Base-by-base conservation (phyloP, 2,113 vertebrate species). In the Anguilla japonica region DNA sequence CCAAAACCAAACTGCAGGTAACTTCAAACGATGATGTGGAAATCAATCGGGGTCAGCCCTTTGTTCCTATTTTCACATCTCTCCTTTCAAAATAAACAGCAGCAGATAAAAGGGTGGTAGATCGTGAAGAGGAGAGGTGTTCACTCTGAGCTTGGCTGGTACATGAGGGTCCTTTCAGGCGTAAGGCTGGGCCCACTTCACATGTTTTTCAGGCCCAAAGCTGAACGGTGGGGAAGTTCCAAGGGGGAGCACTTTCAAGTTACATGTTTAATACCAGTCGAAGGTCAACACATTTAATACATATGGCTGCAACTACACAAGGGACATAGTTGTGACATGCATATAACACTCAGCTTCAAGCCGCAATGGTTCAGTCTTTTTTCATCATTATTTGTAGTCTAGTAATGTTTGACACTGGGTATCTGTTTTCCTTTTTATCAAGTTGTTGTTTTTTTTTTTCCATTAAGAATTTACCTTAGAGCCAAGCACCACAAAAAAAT, bases 1-100 rank as follows among this genome's bases (percentile, higher is more conserved):
- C 53, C 50, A 83, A 85, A 86, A 81, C 14, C 63, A 39, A 84
- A 43, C 88, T 75, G 79, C 89, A 84, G 86, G 87, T 85, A 86
- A 80, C 88, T 81, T 88, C 84, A 91, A 87, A 89, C 79, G 82
- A 87, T 89, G 86, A 89, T 80, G 40, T 83, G 40, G 53, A 85
- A 90, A 91, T 91, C 89, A 85, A 89, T 90, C 85, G 53, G 80
- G 84, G 78, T 87, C 56, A 67, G 83, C 83, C 50, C 22, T 84
- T 80, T 20, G 18, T 26, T 43, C 67, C 7, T 41, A 41, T 83
- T 87, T 87, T 87, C 79, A 13, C 79, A 46, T 63, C 13, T 56
- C 34, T 57, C 79, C 34, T 43, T 82, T 80, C 79, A 81, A 41
- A 56, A 67, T 67, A 60, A 86, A 71, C 40, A 43, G n/a, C 15